phyloP scores from a whole-genome alignment of 2,888 invertebrate species.

The Agonum fuliginosum region DNA sequence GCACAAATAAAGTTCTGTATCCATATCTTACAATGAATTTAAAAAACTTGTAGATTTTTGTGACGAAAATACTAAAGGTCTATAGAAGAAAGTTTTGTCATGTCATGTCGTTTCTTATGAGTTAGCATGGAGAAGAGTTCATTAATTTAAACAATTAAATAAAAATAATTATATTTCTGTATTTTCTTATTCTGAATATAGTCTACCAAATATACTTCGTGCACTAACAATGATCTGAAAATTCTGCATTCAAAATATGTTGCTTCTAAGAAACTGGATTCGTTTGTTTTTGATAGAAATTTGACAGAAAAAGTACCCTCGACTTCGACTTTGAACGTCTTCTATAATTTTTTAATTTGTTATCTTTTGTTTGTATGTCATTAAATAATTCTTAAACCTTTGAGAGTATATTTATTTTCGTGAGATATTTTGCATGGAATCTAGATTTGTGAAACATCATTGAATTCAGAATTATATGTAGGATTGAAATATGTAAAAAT shows the following conservation, averaged over 20 bases:
- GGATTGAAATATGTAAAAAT: too few relatives aligned
- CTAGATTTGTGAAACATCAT: too few relatives aligned
- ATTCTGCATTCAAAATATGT: slow-evolving; percentile 1
- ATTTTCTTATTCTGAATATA: background rate
- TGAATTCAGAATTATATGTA: too few relatives aligned
- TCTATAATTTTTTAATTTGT: too few relatives aligned
- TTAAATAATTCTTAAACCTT: too few relatives aligned
- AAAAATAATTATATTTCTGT: background rate
- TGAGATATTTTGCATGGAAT: too few relatives aligned
- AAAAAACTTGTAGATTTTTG: background rate
- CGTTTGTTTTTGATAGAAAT: slow-evolving; percentile 4
- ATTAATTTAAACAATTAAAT: slow-evolving; percentile 1
- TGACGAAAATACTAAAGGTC: background rate
- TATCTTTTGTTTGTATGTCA: too few relatives aligned
- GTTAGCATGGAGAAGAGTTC: background rate
- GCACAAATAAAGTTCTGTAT: background rate
- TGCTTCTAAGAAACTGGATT: slow-evolving; percentile 1
- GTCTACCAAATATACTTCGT: background rate
- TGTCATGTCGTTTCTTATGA: background rate
- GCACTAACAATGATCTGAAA: background rate
- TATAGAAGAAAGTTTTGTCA: background rate
- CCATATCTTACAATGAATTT: background rate
- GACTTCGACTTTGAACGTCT: too few relatives aligned
- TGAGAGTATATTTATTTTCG: too few relatives aligned
- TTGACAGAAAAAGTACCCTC: background rate